Base-by-base conservation (phyloP, 2,113 vertebrate species). In the Sceloporus tristichus region DNA sequence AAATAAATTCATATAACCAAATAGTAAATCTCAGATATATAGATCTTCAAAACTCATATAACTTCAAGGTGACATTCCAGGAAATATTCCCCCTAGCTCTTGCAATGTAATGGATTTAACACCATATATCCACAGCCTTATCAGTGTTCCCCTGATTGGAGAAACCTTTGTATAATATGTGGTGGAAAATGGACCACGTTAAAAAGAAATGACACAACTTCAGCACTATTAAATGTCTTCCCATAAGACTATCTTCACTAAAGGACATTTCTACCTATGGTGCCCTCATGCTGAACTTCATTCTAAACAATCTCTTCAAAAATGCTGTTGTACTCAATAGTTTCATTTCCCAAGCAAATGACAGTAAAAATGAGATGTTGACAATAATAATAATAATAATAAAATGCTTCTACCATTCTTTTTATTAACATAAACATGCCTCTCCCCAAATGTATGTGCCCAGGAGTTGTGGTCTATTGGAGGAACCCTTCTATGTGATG, bases 291-390 rank as follows among this genome's bases (percentile, higher is more conserved):
- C 81, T 87, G 89, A 90, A 87, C 71, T 79, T 34, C 29, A 74
- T 88, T 75, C 70, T 83, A 77, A 92, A 90, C 87, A 90, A 76
- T 73, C 11, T 74, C 21, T 88, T 87, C 86, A 85, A 88, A 86
- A 90, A 77, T 48, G 65, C 53, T 80, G 80, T 85, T 87, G 77
- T 18, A 84, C 19, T 21, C 80, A 75, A 8, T 34, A 85, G n/a
- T 40, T 56, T 82, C 25, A 80, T 7, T 48, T 87, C 70, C 73
- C 25, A 87, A 87, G 66, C 65, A 74, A 84, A 85, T 25, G 54
- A 80, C 66, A 85, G 23, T 29, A 25, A 66, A 1, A 3, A 40
- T 21, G 16, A 18, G 40, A 56, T 9, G 56, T 6, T 40, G 40
- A 68, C 29, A 81, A 40, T 54, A n/a, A 29, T 29, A 21, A 27